Base-by-base conservation (phyloP, 2,113 vertebrate genomes). In the Etheostoma cragini region DNA sequence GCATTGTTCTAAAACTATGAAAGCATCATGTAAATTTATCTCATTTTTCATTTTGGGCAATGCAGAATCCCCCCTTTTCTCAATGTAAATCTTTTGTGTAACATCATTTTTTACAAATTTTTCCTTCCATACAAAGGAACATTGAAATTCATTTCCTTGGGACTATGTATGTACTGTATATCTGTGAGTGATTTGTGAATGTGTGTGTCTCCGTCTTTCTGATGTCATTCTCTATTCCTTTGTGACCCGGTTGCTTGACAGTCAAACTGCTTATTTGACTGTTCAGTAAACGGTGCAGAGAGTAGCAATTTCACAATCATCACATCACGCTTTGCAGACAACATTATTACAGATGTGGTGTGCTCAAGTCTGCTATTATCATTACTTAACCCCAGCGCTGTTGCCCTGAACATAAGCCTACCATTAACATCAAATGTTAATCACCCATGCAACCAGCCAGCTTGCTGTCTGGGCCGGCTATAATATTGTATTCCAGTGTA, bases 361-460 rank as follows among this genome's bases (percentile, higher is more conserved):
- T 84, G 78, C 73, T 77, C 88, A 81, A 65, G 81, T 80, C 84
- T 86, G 73, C 86, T 85, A 92, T 94, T 93, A 92, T 93, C 91
- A 89, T 92, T 90, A 92, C 87, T 93, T 89, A 93, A 93, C 83
- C 89, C 85, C 80, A 82, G 82, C 87, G 81, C 80, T 78, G 22
- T 92, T 90, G 76, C 77, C 78, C 88, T 84, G 73, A 92, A 91
- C 88, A 84, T 90, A 92, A 94, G 80, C 87, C 86, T 90, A 88
- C 80, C 80, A 92, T 94, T 94, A 91, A 83, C 91, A 91, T 91
- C 90, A 87, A 81, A 93, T 90, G 88, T 94, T 87, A 94, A 95
- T 94, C 86, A 92, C 66, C 88, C 90, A 73, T 87, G 87, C 80
- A 90, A 82, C 86, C 88, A 86, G 71, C 49, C 61, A 54, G 35